Base-by-base conservation (phyloP, 2,113 vertebrate species). In the Bujurquina vittata region DNA sequence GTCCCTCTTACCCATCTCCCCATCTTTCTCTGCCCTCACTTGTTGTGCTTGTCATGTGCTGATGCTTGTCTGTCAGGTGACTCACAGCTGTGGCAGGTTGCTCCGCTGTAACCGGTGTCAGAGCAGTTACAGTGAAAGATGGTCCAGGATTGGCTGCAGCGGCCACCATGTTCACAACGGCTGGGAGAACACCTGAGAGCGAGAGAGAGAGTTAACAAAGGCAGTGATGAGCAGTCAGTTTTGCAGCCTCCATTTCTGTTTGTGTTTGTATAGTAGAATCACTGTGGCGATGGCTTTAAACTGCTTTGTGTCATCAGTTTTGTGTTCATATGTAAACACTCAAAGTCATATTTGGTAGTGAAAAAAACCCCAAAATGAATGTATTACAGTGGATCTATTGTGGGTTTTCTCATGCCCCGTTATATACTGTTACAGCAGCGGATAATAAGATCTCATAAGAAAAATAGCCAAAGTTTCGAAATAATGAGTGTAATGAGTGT, bases 141-240 rank as follows among this genome's bases (percentile, higher is more conserved):
- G 59, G 92, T 96, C 98, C 98, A 99, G 56, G 98, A 96, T 90
- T 99, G 98, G 49, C 95, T 96, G 84, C 98, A 99, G 69, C 88
- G 94, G 18, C 98, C 97, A 2, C 97, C 97, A 0, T 99, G 98
- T 86, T 99, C 98, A 88, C 97, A 99, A 0, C 95, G 97, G 91
- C 97, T 98, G 73, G 97, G 97, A 22, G 97, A 96, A 89, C 97
- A 99, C 89, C 97, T 98, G 88, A 77, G 29, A 54, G 33, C 40
- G 5, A 81, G 15, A 49, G 26, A 26, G 3, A 26, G 26, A 26
- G 26, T 26, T 26, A 22, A 49, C 2, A 75, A 8, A 35, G 18
- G 31, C 31, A 33, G 31, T 33, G 31, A 1, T 33, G 31, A 33
- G 31, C 31, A 33, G 31, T 33, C 31, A 33, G 31, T 33, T 33